Evolutionary conservation across 2,797 vertebrate genomes (phyloP).

Genomic region (Allochrocebus solatus): DNA sequence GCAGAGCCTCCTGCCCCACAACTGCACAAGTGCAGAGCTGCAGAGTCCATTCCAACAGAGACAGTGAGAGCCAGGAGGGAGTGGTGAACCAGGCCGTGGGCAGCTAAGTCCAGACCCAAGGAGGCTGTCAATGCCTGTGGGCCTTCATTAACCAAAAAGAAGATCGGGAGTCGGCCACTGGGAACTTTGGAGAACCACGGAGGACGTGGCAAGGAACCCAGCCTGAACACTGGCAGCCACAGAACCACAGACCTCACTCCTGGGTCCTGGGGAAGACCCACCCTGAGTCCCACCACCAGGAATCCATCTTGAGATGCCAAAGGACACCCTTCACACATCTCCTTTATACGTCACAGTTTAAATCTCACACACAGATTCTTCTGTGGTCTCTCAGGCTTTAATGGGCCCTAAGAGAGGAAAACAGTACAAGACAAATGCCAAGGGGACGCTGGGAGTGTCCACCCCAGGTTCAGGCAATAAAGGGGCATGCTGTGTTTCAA

Average conservation of each 20-base stretch:
- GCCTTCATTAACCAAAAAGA: neutral
- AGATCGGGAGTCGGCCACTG: accelerated
- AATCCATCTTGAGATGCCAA: accelerated
- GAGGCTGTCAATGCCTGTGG: neutral
- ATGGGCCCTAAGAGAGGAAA: neutral
- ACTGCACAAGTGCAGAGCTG: accelerated
- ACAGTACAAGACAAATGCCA: accelerated
- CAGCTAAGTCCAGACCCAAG: neutral
- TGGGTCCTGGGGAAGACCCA: neutral
- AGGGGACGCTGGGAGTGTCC: accelerated
- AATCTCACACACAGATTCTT: neutral
- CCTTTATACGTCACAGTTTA: neutral
- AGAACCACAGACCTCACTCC: neutral
- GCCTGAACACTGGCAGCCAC: neutral
- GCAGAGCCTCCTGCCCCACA: accelerated
- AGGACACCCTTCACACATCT: neutral
- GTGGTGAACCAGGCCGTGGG: neutral
- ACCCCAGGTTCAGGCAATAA: neutral
- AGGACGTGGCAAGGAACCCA: accelerated
- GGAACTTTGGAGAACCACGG: neutral
- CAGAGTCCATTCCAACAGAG: neutral
- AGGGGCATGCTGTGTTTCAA: accelerated
- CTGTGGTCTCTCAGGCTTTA: neutral
- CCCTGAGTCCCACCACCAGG: neutral
- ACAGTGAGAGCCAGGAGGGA: neutral